phyloP scores from a whole-genome alignment of 2,888 invertebrate genomes.

The Sylvicola fuscatus region DNA sequence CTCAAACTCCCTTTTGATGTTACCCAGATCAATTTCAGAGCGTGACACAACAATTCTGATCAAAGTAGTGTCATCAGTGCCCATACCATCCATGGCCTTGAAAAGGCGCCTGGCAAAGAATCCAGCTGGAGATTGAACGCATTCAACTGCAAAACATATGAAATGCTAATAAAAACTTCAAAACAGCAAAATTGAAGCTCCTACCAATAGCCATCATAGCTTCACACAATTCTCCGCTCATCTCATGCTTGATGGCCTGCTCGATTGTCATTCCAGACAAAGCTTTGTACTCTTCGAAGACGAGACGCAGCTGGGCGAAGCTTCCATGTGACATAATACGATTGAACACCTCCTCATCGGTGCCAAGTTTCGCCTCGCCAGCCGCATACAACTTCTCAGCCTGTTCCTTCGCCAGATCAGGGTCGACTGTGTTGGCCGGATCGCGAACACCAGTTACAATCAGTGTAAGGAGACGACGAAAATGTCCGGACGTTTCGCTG shows the following conservation, averaged over 20 bases:
- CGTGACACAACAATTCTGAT: slow-evolving; percentile 46
- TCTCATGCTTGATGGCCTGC: slow-evolving; percentile 41
- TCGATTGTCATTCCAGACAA: slow-evolving; percentile 46
- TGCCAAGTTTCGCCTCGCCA: slow-evolving; percentile 46
- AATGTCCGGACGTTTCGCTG: slow-evolving; percentile 56
- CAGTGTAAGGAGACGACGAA: slow-evolving; percentile 48
- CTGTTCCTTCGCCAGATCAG: slow-evolving; percentile 39
- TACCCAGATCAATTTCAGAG: slow-evolving; percentile 42
- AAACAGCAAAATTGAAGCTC: slow-evolving; percentile 5
- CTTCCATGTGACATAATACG: slow-evolving; percentile 49
- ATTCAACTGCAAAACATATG: slow-evolving; percentile 34
- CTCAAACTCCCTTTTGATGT: slow-evolving; percentile 46
- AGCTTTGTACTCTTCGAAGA: slow-evolving; percentile 50
- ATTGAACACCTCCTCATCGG: slow-evolving; percentile 48
- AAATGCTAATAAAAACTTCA: background rate
- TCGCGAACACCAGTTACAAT: slow-evolving; percentile 43
- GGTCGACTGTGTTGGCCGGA: slow-evolving; percentile 37
- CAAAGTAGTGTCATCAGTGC: slow-evolving; percentile 47
- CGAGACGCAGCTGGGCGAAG: slow-evolving; percentile 41
- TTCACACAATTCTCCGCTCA: slow-evolving; percentile 40
- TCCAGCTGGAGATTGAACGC: slow-evolving; percentile 37
- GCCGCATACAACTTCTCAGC: slow-evolving; percentile 49
- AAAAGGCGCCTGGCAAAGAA: slow-evolving; percentile 45
- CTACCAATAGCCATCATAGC: slow-evolving; percentile 45
- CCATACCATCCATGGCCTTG: slow-evolving; percentile 40